Percentiles rank a stretch among this genome's conserved stretches.
These are phyloP conservation scores for Unio delphinus DNA, from an alignment of 2,888 invertebrate species.

Conservation along the genomic window DNA sequence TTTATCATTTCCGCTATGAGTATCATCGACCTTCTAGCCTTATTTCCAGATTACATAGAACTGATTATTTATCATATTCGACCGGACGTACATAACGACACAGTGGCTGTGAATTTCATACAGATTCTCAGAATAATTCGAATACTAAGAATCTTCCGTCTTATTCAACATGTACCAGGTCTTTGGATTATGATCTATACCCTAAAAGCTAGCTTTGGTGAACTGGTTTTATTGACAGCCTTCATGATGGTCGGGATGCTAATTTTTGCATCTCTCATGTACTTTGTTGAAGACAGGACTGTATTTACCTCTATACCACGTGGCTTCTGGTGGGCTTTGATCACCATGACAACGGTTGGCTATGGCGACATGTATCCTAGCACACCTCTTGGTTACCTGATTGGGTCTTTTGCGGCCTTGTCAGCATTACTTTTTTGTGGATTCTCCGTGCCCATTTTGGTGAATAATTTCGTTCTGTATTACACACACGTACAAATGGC, in stretches of 20 bases:
- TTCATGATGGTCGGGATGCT: constrained; percentile 64
- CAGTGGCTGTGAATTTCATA: constrained; percentile 41
- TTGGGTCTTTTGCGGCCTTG: constrained; percentile 59
- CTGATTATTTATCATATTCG: constrained; percentile 36
- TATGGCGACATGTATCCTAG: constrained; percentile 65
- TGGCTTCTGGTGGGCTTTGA: constrained; percentile 65
- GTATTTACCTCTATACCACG: constrained; percentile 58
- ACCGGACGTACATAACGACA: constrained; percentile 23
- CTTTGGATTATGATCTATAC: constrained; percentile 66
- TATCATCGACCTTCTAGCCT: constrained; percentile 42
- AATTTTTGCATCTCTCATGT: constrained; percentile 64
- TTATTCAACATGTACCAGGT: constrained; percentile 60
- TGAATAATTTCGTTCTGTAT: constrained; percentile 65
- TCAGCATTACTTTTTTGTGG: constrained; percentile 61
- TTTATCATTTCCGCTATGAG: constrained; percentile 29
- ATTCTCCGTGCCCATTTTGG: constrained; percentile 64
- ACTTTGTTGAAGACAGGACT: constrained; percentile 55
- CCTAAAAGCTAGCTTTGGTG: constrained; percentile 59
- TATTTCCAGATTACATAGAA: constrained; percentile 58
- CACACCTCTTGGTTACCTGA: constrained; percentile 52
- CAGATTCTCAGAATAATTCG: constrained; percentile 53
- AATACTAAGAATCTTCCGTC: constrained; percentile 58
- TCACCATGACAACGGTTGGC: constrained; percentile 68
- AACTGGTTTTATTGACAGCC: constrained; percentile 59
- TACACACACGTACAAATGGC: constrained; percentile 59